Evolutionary conservation across 2,113 vertebrate genomes (phyloP).

Genomic region (Astur gentilis): DNA sequence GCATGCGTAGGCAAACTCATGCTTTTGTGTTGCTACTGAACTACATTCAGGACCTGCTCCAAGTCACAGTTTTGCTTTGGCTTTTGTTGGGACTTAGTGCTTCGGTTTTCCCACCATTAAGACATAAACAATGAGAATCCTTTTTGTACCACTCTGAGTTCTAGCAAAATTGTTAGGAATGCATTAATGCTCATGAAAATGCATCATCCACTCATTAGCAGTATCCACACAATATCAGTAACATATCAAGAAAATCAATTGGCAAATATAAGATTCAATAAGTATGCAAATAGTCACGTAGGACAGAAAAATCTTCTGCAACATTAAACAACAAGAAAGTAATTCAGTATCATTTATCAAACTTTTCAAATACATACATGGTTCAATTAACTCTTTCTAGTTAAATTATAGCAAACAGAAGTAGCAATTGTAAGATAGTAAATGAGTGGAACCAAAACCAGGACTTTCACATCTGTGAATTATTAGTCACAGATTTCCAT

Average conservation of each 20-base stretch:
- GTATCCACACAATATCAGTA: background rate
- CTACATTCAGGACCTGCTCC: background rate
- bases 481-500: slow-evolving; percentile 68
- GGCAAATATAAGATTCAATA: background rate
- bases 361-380: background rate
- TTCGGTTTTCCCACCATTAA: background rate
- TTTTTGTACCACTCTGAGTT: background rate
- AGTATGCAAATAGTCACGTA: background rate
- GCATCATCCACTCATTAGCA: background rate
- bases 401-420: slow-evolving; percentile 7
- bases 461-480: slow-evolving; percentile 40
- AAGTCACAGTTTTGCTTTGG: background rate
- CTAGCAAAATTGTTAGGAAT: background rate
- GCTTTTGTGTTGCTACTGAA: background rate
- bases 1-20: fast-evolving
- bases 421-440: background rate
- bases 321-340: background rate
- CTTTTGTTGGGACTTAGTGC: background rate
- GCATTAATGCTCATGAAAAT: background rate
- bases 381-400: background rate
- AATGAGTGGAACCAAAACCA: slow-evolving; percentile 32
- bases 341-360: background rate
- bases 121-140: background rate
- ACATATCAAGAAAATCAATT: background rate
- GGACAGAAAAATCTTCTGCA: background rate